Evolutionary conservation across 2,888 invertebrate species (phyloP).

Genomic region (Drosophila rubida): DNA sequence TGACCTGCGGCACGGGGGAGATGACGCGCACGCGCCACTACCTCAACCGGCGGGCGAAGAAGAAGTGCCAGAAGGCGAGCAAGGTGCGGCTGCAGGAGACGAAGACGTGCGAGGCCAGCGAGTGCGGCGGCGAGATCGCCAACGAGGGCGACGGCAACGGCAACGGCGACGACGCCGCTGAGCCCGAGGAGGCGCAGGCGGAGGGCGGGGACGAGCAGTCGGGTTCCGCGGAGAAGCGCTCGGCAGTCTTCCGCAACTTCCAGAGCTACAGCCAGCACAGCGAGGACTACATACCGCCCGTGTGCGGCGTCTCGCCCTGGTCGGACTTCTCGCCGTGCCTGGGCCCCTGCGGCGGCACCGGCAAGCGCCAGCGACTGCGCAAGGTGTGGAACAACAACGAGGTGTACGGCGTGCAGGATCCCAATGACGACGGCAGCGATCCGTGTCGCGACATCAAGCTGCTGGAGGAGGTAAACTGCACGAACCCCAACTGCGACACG

Average conservation of each 20-base stretch:
- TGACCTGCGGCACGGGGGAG: constrained; percentile 89
- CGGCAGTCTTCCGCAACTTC: constrained; percentile 71
- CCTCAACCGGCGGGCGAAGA: constrained; percentile 87
- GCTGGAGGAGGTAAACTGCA: constrained; percentile 81
- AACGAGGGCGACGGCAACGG: constrained; percentile 50
- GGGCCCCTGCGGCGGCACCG: constrained; percentile 90
- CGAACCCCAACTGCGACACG: constrained; percentile 79
- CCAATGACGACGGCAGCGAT: constrained; percentile 74
- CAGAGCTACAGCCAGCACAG: constrained; percentile 80
- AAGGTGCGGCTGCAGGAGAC: constrained; percentile 85
- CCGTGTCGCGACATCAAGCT: constrained; percentile 82
- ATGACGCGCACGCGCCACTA: constrained; percentile 90
- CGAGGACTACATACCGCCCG: constrained; percentile 82
- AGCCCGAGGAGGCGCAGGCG: constrained; percentile 34
- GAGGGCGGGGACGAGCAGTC: constrained; percentile 54
- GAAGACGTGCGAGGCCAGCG: constrained; percentile 84
- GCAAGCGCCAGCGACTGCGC: constrained; percentile 87
- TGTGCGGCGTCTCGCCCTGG: constrained; percentile 90
- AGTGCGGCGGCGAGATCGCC: constrained; percentile 82
- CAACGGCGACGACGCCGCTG: constrained; percentile 35
- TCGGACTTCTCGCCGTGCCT: constrained; percentile 93
- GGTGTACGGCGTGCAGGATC: constrained; percentile 74
- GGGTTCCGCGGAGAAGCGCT: constrained; percentile 60
- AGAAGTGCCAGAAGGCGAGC: constrained; percentile 86
- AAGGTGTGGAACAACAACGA: constrained; percentile 83